A percentile compares a stretch with the other conserved stretches of the same genome.
Evolutionary conservation across 2,888 invertebrate genomes (phyloP).

Genomic region (Blomia tropicalis): DNA sequence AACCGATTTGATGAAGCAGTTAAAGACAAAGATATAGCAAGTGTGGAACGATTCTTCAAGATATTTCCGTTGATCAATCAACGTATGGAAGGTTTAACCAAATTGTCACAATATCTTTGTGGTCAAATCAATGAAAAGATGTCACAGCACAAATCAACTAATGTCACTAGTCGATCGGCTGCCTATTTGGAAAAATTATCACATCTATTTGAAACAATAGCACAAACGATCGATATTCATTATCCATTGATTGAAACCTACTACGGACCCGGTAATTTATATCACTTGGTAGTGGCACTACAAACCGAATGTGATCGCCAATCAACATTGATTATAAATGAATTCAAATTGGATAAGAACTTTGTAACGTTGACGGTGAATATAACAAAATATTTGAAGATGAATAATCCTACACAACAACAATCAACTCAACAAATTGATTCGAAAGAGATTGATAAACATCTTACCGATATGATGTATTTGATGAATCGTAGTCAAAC

Average conservation of each 20-base stretch:
- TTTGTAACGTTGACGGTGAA: constrained; percentile 36
- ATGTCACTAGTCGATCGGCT: constrained; percentile 38
- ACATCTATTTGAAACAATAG: constrained; percentile 65
- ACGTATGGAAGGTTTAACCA: constrained; percentile 69
- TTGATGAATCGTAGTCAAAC: constrained; percentile 78
- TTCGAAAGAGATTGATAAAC: constrained; percentile 66
- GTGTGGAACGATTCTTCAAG: constrained; percentile 86
- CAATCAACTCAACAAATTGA: constrained; percentile 39
- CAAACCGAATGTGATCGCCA: constrained; percentile 63
- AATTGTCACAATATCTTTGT: constrained; percentile 71
- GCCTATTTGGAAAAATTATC: constrained; percentile 58
- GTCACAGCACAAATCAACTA: not conserved
- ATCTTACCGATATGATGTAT: constrained; percentile 74
- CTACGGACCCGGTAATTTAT: constrained; percentile 59
- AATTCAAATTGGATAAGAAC: constrained; percentile 55
- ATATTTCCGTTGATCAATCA: constrained; percentile 85
- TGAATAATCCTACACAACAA: not conserved
- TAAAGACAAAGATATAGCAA: constrained; percentile 64
- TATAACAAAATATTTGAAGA: constrained; percentile 17
- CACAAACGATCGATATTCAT: constrained; percentile 64
- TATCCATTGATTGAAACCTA: constrained; percentile 75
- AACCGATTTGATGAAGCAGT: constrained; percentile 81
- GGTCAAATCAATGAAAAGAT: constrained; percentile 10
- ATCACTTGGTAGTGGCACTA: constrained; percentile 52
- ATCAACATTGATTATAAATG: constrained; percentile 45